These are phyloP conservation scores for Endotricha flammealis DNA, from an alignment of 2,888 invertebrate species.

Conservation along the genomic window DNA sequence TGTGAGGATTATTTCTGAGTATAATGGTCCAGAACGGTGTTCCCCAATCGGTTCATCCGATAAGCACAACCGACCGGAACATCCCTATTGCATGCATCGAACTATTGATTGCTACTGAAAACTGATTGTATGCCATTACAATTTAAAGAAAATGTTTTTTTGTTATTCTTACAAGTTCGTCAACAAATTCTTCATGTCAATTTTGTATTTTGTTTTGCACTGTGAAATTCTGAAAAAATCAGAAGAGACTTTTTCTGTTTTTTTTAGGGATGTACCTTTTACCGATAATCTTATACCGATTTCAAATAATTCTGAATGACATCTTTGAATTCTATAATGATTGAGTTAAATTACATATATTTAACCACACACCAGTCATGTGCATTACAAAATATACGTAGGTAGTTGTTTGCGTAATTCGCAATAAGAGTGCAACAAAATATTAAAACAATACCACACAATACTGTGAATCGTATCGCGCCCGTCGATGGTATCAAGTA, in stretches of 20 bases:
- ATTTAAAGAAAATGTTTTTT: constrained; percentile 31
- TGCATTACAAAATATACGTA: no score
- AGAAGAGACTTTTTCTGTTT: no score
- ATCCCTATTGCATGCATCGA: constrained; percentile 57
- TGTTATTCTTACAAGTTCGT: no score
- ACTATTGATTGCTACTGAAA: constrained; percentile 57
- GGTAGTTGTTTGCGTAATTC: constrained; percentile 4
- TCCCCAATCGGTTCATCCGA: constrained; percentile 66
- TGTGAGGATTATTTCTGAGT: constrained; percentile 51
- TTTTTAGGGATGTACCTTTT: no score
- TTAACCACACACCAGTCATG: no score
- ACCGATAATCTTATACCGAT: no score
- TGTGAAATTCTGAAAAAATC: no score
- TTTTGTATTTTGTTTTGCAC: no score
- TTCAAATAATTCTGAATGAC: no score
- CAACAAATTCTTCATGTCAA: no score
- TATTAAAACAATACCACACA: constrained; percentile 41
- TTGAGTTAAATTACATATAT: no score
- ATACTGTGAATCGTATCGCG: constrained; percentile 46
- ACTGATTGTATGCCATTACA: constrained; percentile 39
- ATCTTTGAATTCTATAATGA: no score
- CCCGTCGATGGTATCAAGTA: constrained; percentile 25
- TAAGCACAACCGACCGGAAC: constrained; percentile 71
- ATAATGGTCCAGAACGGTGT: constrained; percentile 71
- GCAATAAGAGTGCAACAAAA: constrained; percentile 15